These are phyloP conservation scores for Nebria brevicollis DNA, from an alignment of 2,888 invertebrate species.

Conservation along the genomic window DNA sequence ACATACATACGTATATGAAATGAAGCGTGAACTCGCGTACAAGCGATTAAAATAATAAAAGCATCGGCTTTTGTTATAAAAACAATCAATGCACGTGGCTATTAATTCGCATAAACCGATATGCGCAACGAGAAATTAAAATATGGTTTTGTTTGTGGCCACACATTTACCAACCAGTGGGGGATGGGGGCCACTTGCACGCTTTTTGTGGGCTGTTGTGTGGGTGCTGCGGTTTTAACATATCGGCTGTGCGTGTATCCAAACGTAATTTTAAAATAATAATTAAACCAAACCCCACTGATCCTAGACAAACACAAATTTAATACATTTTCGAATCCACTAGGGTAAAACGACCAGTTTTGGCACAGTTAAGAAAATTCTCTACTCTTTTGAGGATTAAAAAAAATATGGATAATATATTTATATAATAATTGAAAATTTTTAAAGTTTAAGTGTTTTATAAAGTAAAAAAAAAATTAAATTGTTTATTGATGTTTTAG, in stretches of 20 bases:
- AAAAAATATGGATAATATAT: no score
- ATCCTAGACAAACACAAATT: not conserved
- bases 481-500: no score
- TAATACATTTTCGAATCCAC: no score
- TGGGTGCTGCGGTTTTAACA: not conserved
- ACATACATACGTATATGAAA: conserved; percentile 15
- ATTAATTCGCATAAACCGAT: conserved; percentile 23
- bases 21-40: conserved; percentile 35
- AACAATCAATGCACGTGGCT: conserved; percentile 21
- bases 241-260: conserved; percentile 32
- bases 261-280: conserved; percentile 41
- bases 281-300: conserved; percentile 14
- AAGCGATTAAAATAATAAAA: conserved; percentile 42
- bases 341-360: no score
- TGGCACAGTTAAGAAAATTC: no score
- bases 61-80: conserved; percentile 16
- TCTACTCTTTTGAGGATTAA: no score
- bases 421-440: no score
- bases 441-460: no score
- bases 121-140: conserved; percentile 30
- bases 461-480: no score
- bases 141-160: conserved; percentile 43
- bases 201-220: no score
- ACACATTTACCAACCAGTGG: not conserved
- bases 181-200: no score